Base-by-base conservation (phyloP, 2,113 vertebrate species). In the Patagioenas fasciata region DNA sequence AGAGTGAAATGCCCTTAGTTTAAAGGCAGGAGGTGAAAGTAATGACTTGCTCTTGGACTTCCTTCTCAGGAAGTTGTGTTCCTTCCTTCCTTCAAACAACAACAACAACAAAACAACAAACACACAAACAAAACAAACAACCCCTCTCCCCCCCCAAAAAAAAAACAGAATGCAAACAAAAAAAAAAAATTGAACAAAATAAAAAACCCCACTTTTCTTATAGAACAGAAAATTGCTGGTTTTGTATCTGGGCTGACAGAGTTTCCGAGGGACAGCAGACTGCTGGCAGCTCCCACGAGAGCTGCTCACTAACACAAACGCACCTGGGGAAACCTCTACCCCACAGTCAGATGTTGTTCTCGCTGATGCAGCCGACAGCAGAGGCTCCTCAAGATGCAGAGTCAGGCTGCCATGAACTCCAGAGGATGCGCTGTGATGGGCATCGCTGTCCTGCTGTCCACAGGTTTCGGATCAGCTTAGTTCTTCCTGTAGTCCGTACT, bases 401-500 rank as follows among this genome's bases (percentile, higher is more conserved):
- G 6, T 10, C 6, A 5, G 26, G 24, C 2, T 67, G 6, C 20
- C 11, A 0, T 26, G 24, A 34, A n/a, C 34, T 72, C 51, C 24
- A 62, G 42, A 71, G 14, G 21, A 64, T 56, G 11, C 2, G 3
- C 3, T 53, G 3, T 13, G 18, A 6, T 5, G 3, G 28, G 6
- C 8, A 54, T 18, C n/a, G 28, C 15, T 88, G 8, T 70, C 21
- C 31, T 57, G 18, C 36, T 78, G 8, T 28, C 11, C 32, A 13
- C 34, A 58, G 13, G 9, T 48, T 88, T 81, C 47, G 81, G 36
- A 54, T 2, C 62, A 18, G 1, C 6, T 7, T 16, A 48, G 21
- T 3, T 57, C n/a, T 61, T 66, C 25, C 18, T 80, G 29, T 80
- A 10, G 5, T 38, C 34, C 6, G 4, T 20, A 23, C 0, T 34